Evolutionary conservation across 2,113 vertebrate genomes (phyloP), one percentile per base, ranked within the genome.

Genomic region (Pao palembangensis): DNA sequence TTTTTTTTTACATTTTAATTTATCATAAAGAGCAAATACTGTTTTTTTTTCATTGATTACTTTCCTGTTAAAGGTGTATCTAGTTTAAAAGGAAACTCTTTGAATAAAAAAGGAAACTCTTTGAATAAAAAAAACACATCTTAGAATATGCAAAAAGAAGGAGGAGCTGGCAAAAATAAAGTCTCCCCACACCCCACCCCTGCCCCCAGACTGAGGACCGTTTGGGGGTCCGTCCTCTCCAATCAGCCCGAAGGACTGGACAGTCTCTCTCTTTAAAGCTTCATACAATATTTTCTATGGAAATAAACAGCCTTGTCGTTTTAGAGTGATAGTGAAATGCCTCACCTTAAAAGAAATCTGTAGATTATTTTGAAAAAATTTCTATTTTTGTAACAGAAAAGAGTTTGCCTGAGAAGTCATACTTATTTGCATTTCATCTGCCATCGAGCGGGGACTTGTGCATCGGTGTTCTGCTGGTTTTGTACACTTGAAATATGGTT

Each of bases 291-390:
- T 90, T 90, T 91, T 91, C 69, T 91, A 91, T 87, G 74, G 80
- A 88, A 75, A 88, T 82, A 82, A 88, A 76, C 87, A 80, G 84
- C 84, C 85, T 84, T 69, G 85, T 87, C 87, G 88, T 88, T 91
- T 85, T 87, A 87, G 87, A 82, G 85, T 83, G 85, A 83, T 89
- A 88, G 86, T 86, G 78, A 89, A 86, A 88, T 85, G 85, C 87
- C 89, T 91, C 89, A 91, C 87, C 87, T 89, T 88, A 83, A 88
- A 88, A 82, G 53, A 85, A 88, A 89, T 84, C 85, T 88, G 87
- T 90, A 91, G 89, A 88, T 91, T 91, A 91, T 92, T 92, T 92
- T 91, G 89, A 91, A 88, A 89, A 89, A 79, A 90, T 89, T 75
- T 92, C 73, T 92, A 92, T 92, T 92, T 92, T 92, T 92, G 79